Conservation (phyloP, 2,113 vertebrate species). For the Amblyornis subalaris region DNA sequence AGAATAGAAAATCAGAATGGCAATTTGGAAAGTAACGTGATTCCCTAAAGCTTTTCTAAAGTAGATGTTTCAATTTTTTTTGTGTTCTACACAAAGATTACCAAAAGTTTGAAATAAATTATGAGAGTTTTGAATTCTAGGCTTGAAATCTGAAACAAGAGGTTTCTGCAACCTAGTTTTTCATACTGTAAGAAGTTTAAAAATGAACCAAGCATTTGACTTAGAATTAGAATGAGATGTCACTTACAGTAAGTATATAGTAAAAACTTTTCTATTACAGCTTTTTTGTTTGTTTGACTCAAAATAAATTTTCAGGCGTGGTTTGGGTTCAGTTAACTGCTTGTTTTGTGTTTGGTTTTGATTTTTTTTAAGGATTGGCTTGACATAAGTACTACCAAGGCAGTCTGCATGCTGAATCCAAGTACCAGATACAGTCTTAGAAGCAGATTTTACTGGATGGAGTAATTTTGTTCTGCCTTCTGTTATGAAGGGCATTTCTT, state of each 20-base stretch:
- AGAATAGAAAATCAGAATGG: neutral
- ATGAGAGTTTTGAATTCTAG: neutral
- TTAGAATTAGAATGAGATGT: constrained; percentile 10
- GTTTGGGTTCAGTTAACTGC: constrained; percentile 3
- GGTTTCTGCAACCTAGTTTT: neutral
- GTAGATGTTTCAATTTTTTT: neutral
- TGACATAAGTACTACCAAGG: neutral
- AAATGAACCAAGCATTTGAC: neutral
- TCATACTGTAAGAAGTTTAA: neutral
- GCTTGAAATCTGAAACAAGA: neutral
- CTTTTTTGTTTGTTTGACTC: neutral
- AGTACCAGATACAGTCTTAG: neutral
- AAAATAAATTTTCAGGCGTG: neutral
- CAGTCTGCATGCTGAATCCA: neutral
- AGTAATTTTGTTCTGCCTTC: neutral
- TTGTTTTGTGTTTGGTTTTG: neutral
- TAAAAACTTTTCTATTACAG: neutral
- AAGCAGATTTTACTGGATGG: neutral
- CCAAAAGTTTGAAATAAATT: neutral
- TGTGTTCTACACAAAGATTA: neutral
- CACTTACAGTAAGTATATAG: constrained; percentile 7
- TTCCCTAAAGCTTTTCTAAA: neutral
- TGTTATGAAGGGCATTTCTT: neutral
- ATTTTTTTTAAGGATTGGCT: neutral
- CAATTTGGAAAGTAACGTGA: neutral